Base-by-base conservation (phyloP, 2,797 vertebrate species). In the Brachymystax lenok region DNA sequence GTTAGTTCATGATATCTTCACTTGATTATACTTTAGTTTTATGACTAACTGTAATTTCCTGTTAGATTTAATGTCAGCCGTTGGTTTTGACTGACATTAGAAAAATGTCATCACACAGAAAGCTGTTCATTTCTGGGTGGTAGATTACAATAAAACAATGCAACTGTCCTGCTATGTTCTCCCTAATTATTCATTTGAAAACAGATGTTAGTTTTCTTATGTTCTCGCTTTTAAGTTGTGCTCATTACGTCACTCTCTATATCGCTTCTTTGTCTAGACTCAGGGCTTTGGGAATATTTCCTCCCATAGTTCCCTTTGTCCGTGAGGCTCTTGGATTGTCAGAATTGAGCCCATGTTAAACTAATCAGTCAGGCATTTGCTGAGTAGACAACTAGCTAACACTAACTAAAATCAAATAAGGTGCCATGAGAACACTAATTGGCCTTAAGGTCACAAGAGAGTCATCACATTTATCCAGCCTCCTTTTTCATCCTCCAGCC, bases 341-440 rank as follows among this genome's bases (percentile, higher is more conserved):
- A 72, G 79, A 83, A 80, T 85, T 88, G 82, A 82, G 80, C 69
- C 74, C 13, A 67, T 76, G 77, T 84, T 89, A 86, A 90, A 87
- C 87, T 87, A 89, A 92, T 90, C 89, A 90, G 85, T 88, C 86
- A 85, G 82, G 80, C 86, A 90, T 85, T 83, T 91, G 90, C 89
- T 90, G 88, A 91, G 86, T 89, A 79, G 86, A 84, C 90, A 85
- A 80, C 83, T 85, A 77, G 19, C 78, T 74, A 77, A 72, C 66
- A 82, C 68, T 52, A 14, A 56, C 71, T 17, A 87, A 86, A 87
- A 85, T 77, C 79, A 81, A 88, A 80, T 81, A 80, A 78, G 82
- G 82, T 69, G 82, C 81, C 87, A 85, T 88, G 85, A 86, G 86
- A 84, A 84, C 80, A 76, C 85, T 85, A 86, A 92, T 82, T 91